These are phyloP conservation scores for Phlogophora meticulosa DNA, from an alignment of 2,888 invertebrate species.

Conservation along the genomic window DNA sequence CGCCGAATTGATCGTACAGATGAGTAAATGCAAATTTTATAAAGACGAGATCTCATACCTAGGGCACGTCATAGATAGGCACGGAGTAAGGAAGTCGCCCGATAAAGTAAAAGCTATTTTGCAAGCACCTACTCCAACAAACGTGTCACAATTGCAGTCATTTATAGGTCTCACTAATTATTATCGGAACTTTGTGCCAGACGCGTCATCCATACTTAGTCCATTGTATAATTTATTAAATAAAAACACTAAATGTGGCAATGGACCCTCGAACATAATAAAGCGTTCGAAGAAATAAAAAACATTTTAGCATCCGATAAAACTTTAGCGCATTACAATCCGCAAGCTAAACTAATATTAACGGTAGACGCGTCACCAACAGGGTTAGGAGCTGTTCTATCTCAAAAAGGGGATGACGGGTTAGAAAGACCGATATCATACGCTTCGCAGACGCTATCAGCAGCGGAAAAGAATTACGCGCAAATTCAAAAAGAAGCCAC, in stretches of 20 bases:
- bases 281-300: neutral
- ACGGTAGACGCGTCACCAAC: conserved; percentile 1
- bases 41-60: neutral
- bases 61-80: neutral
- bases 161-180: neutral
- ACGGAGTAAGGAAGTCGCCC: neutral
- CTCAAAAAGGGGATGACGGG: neutral
- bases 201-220: neutral
- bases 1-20: too few species aligned
- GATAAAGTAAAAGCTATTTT: conserved; percentile 1
- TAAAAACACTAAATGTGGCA: neutral
- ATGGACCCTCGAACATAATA: neutral
- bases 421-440: neutral
- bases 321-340: neutral
- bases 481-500: neutral
- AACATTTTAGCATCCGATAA: neutral
- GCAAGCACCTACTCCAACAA: neutral
- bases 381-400: neutral
- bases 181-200: neutral
- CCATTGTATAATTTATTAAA: conserved; percentile 4
- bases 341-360: neutral
- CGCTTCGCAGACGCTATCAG: neutral
- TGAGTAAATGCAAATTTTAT: neutral
- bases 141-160: neutral
- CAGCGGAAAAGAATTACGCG: neutral